Evolutionary conservation across 2,797 vertebrate species (phyloP), one percentile per base, ranked within the genome.

Genomic region (Typhlichthys subterraneus): DNA sequence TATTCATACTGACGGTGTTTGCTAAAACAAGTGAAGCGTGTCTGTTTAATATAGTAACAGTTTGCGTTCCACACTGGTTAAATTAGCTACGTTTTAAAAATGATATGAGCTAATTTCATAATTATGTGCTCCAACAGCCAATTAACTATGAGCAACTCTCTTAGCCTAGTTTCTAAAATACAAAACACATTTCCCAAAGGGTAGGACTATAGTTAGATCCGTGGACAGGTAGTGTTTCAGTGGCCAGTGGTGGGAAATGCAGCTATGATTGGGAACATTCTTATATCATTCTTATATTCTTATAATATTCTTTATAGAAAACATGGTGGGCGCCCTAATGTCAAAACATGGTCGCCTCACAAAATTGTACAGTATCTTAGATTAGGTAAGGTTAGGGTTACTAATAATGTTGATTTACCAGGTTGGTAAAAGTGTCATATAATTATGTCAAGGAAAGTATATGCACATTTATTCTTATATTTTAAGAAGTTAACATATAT

Each of bases 111-210:
- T 38, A 38, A 49, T 77, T 81, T 76, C 58, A 72, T 72, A 74
- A 84, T 73, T 63, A 49, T 72, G 29, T 15, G 48, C 53, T 76
- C 65, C 61, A 65, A 73, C 72, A 72, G 68, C 62, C 76, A 83
- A 70, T 38, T 38, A 6, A 67, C 46, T 76, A 68, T 78, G 84
- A 83, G 70, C 74, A 74, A 79, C 33, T 76, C 70, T 31, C 50
- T 65, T 75, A 79, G 57, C 78, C 82, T 72, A 72, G 56, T 77
- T 81, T 85, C 79, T 19, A 2, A 19, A 69, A 78, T 81, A 84
- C 73, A 71, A 71, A 75, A 53, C 50, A 14, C 72, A 63, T 75
- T 23, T 73, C 83, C 78, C 62, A 1, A 63, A 79, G 83, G 75
- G 63, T 59, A 71, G 3, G 23, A 23, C 23, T 23, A 23, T 23